A percentile compares a stretch with the other conserved stretches of the same genome.
Conservation (phyloP, 1,140 invertebrate species). For the Grapholita molesta region DNA sequence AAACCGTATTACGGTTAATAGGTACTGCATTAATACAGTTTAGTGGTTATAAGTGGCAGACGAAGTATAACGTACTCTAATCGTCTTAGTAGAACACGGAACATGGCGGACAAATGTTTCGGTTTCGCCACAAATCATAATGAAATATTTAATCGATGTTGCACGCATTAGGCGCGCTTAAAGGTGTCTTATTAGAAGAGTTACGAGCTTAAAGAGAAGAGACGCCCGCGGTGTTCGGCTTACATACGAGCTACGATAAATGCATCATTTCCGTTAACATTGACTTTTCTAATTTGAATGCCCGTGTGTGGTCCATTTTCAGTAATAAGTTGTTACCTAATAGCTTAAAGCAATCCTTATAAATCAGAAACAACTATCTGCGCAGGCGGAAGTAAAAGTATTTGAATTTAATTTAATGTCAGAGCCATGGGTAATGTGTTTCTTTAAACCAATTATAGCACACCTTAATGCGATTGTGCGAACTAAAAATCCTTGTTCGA, state of each 20-base stretch:
- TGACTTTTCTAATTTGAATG: constrained; percentile 60
- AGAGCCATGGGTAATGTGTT: neutral
- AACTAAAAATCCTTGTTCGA: neutral
- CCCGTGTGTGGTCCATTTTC: constrained; percentile 59
- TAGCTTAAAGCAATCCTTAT: constrained; percentile 35
- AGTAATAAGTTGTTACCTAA: constrained; percentile 39
- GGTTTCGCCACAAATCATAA: constrained; percentile 56
- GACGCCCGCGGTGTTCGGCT: constrained; percentile 54
- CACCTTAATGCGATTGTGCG: neutral
- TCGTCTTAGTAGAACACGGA: constrained; percentile 41
- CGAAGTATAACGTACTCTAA: constrained; percentile 42
- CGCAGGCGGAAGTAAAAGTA: constrained; percentile 11
- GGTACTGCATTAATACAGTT: constrained; percentile 5
- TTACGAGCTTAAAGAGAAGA: constrained; percentile 60
- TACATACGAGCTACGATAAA: constrained; percentile 56
- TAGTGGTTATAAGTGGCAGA: constrained; percentile 10
- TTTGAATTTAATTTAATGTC: neutral
- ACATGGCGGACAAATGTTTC: constrained; percentile 39
- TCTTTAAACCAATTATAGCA: neutral
- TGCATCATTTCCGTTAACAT: constrained; percentile 64
- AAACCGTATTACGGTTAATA: too few relatives aligned
- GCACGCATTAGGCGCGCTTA: constrained; percentile 53
- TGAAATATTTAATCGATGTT: constrained; percentile 54
- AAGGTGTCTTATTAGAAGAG: constrained; percentile 63
- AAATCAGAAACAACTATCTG: constrained; percentile 35